phyloP scores from a whole-genome alignment of 2,797 vertebrate genomes.

The Streptopelia turtur region DNA sequence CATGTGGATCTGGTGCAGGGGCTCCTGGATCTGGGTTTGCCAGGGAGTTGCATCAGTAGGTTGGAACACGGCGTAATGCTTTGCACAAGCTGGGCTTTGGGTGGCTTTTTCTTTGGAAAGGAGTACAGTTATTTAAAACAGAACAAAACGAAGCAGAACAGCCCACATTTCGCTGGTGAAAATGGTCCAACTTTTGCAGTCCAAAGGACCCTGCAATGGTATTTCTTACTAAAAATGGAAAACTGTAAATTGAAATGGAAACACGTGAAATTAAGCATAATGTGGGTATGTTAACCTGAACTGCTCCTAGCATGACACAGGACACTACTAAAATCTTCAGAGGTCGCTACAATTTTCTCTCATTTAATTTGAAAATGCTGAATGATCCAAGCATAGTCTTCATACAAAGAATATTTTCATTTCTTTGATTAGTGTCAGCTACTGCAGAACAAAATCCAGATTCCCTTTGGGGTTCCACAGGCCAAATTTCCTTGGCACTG shows the following conservation, averaged over 20 bases:
- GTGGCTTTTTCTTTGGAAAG: slow-evolving; percentile 35
- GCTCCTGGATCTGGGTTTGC: not conserved
- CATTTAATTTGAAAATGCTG: not conserved
- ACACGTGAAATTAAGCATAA: not conserved
- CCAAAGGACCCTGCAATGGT: not conserved
- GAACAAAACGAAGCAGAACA: slow-evolving; percentile 26
- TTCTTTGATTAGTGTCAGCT: slow-evolving; percentile 9
- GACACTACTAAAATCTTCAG: not conserved
- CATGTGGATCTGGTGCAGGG: slow-evolving; percentile 40
- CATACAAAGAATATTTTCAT: not conserved
- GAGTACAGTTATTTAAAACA: not conserved
- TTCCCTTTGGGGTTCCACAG: not conserved
- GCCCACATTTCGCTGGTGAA: not conserved
- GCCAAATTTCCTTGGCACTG: not conserved
- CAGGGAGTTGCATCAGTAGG: slow-evolving; percentile 27
- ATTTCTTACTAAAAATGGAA: not conserved
- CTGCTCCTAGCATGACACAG: not conserved
- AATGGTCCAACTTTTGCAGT: not conserved
- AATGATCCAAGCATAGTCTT: not conserved
- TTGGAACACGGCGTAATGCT: not conserved
- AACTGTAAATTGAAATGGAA: not conserved
- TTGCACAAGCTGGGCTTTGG: slow-evolving; percentile 24
- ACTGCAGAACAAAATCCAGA: not conserved
- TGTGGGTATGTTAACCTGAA: not conserved
- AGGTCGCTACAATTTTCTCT: not conserved